These are phyloP conservation scores for Pollenia angustigena DNA, from an alignment of 2,888 invertebrate genomes.

Conservation along the genomic window DNA sequence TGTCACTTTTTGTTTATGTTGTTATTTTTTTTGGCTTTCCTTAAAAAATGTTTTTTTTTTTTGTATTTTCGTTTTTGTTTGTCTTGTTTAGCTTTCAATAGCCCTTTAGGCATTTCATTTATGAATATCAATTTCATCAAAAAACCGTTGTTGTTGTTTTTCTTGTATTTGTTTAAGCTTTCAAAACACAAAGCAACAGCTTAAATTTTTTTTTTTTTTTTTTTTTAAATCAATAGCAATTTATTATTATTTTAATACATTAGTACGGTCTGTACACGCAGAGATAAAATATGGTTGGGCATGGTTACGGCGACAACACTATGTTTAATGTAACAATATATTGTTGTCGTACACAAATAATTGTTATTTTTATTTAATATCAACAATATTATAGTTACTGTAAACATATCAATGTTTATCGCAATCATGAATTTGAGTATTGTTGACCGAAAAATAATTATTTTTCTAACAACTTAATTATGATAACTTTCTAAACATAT, in stretches of 20 bases:
- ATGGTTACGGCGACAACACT: too few species aligned
- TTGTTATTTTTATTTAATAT: too few species aligned
- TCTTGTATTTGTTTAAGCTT: not conserved
- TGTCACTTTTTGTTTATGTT: not conserved
- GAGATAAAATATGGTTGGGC: too few species aligned
- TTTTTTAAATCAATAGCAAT: constrained; percentile 6
- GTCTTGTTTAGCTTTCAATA: constrained; percentile 26
- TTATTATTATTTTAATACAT: constrained; percentile 15
- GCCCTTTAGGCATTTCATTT: constrained; percentile 44
- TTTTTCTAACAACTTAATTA: too few species aligned
- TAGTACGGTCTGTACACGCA: not conserved
- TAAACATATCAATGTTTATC: too few species aligned
- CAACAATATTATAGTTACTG: too few species aligned
- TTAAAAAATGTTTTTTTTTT: not conserved
- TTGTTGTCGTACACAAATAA: too few species aligned
- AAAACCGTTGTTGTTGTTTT: constrained; percentile 1
- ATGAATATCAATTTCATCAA: constrained; percentile 54
- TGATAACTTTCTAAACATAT: too few species aligned
- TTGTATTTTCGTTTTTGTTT: not conserved
- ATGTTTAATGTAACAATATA: too few species aligned
- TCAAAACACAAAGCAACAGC: not conserved
- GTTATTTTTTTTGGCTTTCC: not conserved
- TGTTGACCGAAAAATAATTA: too few species aligned
- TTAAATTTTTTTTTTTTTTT: not conserved
- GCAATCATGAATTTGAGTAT: too few species aligned